These are phyloP conservation scores for Ceyx erithaca DNA, from an alignment of 2,797 vertebrate species.

Conservation along the genomic window DNA sequence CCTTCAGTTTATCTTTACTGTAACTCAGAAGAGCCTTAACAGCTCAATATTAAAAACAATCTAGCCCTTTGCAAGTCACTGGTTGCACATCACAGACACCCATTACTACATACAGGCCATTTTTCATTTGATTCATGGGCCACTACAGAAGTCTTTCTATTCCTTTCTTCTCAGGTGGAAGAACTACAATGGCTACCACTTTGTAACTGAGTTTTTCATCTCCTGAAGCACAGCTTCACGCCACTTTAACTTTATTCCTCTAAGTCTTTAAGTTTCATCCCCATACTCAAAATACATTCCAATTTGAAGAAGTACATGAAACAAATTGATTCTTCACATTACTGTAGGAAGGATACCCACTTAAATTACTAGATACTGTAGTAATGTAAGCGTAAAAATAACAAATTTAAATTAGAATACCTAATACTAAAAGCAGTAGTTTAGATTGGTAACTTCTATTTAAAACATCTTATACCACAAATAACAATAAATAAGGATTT, in stretches of 20 bases:
- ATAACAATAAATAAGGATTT: not conserved
- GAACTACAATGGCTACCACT: not conserved
- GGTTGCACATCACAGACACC: not conserved
- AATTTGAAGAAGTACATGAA: not conserved
- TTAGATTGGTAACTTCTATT: not conserved
- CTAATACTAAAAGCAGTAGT: not conserved
- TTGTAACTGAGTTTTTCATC: not conserved
- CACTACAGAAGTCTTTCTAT: not conserved
- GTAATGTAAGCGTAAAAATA: not conserved
- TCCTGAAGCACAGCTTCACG: not conserved
- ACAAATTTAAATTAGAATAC: not conserved
- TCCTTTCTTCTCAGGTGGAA: not conserved
- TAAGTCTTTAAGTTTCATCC: not conserved
- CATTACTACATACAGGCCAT: rapidly evolving
- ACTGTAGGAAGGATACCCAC: not conserved
- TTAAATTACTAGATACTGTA: not conserved
- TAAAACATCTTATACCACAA: not conserved
- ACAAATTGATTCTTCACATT: not conserved
- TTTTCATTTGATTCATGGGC: not conserved
- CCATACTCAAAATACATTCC: not conserved
- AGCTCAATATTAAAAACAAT: not conserved
- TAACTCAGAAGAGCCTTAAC: not conserved
- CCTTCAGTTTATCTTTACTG: not conserved
- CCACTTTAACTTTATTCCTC: not conserved
- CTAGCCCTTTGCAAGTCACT: not conserved